These are phyloP conservation scores for Erythrolamprus reginae DNA, from an alignment of 2,113 vertebrate species.

Conservation along the genomic window DNA sequence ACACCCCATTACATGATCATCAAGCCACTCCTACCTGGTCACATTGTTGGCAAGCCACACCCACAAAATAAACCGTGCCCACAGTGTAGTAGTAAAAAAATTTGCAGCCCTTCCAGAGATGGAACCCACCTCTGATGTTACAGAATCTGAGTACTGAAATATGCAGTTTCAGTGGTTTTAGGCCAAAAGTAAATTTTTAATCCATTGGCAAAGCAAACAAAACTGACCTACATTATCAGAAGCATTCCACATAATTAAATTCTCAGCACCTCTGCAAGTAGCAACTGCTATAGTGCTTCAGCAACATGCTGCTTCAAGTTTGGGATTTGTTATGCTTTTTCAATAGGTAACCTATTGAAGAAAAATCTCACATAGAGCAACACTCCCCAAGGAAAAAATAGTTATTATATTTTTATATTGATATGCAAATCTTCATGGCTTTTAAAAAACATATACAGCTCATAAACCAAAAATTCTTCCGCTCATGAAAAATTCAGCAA, in stretches of 20 bases:
- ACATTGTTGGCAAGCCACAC: too few relatives aligned
- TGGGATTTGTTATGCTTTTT: not conserved
- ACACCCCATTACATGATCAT: too few relatives aligned
- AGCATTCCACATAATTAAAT: not conserved
- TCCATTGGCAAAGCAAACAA: not conserved
- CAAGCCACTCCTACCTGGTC: too few relatives aligned
- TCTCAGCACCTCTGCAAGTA: not conserved
- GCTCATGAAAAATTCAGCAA: conserved; percentile 10
- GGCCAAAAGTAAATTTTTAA: not conserved
- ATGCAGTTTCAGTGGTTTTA: not conserved
- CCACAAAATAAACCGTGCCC: too few relatives aligned
- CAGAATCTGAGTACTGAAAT: conserved; percentile 1
- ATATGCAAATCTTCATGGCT: conserved; percentile 11
- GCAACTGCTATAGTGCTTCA: conserved; percentile 23
- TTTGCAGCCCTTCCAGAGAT: too few relatives aligned
- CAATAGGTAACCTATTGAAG: not conserved
- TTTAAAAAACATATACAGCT: not conserved
- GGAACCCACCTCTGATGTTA: not conserved
- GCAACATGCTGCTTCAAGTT: conserved; percentile 4
- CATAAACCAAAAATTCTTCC: conserved; percentile 32
- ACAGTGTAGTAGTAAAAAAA: too few relatives aligned
- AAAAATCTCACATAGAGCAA: conserved; percentile 16
- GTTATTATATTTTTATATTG: conserved; percentile 7
- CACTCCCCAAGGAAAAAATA: not conserved
- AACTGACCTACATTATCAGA: not conserved